phyloP scores from a whole-genome alignment of 2,797 vertebrate genomes.

The Sebastolobus alascanus region DNA sequence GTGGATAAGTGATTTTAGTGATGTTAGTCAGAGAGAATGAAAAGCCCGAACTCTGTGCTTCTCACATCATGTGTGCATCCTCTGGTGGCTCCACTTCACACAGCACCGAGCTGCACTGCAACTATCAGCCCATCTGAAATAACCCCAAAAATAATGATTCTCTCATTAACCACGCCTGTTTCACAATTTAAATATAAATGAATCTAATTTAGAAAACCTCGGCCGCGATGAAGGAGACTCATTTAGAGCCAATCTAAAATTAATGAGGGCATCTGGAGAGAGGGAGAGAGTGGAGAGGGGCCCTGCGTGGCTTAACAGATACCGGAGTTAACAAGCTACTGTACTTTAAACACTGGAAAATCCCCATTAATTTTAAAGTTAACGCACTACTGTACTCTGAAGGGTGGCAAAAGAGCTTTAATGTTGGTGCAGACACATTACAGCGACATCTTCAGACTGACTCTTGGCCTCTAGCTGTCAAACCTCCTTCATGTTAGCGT shows the following conservation, averaged over 20 bases:
- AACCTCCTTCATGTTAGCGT: slow-evolving; percentile 31
- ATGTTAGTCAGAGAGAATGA: background rate
- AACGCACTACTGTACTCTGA: slow-evolving; percentile 66
- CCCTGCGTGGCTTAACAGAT: slow-evolving; percentile 78
- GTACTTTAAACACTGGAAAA: slow-evolving; percentile 79
- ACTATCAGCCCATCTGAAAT: slow-evolving; percentile 81
- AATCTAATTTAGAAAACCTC: slow-evolving; percentile 85
- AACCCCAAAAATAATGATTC: slow-evolving; percentile 81
- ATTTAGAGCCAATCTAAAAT: slow-evolving; percentile 87
- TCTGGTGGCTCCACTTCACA: slow-evolving; percentile 58
- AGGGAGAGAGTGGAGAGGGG: slow-evolving; percentile 55
- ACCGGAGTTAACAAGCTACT: slow-evolving; percentile 79
- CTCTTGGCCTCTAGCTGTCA: slow-evolving; percentile 50
- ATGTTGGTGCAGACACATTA: slow-evolving; percentile 50
- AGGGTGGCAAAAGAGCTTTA: slow-evolving; percentile 53
- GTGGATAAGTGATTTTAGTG: background rate
- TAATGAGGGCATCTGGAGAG: slow-evolving; percentile 84
- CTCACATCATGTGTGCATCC: slow-evolving; percentile 31
- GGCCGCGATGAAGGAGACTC: slow-evolving; percentile 80
- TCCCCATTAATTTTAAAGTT: slow-evolving; percentile 78
- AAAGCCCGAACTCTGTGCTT: slow-evolving; percentile 17
- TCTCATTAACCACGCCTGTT: slow-evolving; percentile 84
- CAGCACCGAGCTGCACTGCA: slow-evolving; percentile 46
- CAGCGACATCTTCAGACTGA: slow-evolving; percentile 41
- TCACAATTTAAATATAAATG: slow-evolving; percentile 87